Conservation (phyloP, 2,888 invertebrate genomes). For the Acrobasis repandana region DNA sequence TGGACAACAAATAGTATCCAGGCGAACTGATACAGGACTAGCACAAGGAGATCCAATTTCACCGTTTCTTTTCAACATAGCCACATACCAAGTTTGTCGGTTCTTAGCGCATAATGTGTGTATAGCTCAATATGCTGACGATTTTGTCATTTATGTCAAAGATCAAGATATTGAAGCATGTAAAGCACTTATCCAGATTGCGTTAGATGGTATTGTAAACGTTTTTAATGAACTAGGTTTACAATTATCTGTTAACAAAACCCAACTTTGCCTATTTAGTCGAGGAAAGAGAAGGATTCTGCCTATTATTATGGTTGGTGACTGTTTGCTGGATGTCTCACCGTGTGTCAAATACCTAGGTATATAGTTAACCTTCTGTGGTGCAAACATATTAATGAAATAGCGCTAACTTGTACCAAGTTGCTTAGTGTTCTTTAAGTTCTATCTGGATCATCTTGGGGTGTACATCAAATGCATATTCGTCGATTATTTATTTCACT, state of each 20-base stretch:
- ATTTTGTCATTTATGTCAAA: slow-evolving; percentile 11
- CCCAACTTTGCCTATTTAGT: slow-evolving; percentile 12
- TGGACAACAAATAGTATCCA: neutral
- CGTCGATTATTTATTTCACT: neutral
- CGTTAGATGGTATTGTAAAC: neutral
- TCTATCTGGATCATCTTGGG: neutral
- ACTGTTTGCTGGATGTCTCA: neutral
- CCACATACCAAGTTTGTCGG: slow-evolving; percentile 17
- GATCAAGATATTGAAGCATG: neutral
- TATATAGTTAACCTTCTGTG: neutral
- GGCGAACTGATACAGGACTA: slow-evolving; percentile 9
- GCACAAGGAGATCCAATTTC: slow-evolving; percentile 19
- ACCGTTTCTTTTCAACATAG: slow-evolving; percentile 20
- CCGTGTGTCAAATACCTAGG: neutral
- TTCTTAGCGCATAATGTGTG: slow-evolving; percentile 4
- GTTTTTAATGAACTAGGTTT: no score
- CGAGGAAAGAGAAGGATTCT: neutral
- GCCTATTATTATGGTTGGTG: neutral
- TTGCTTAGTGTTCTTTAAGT: neutral
- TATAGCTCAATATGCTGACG: slow-evolving; percentile 18
- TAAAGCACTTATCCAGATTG: neutral
- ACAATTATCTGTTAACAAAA: slow-evolving; percentile 9
- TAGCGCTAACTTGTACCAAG: slow-evolving; percentile 2
- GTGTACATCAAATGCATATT: slow-evolving; percentile 1
- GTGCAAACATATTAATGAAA: slow-evolving; percentile 11